A percentile compares a stretch with the other conserved stretches of the same genome.
Evolutionary conservation across 2,888 invertebrate genomes (phyloP).

Genomic region (Diloba caeruleocephala): DNA sequence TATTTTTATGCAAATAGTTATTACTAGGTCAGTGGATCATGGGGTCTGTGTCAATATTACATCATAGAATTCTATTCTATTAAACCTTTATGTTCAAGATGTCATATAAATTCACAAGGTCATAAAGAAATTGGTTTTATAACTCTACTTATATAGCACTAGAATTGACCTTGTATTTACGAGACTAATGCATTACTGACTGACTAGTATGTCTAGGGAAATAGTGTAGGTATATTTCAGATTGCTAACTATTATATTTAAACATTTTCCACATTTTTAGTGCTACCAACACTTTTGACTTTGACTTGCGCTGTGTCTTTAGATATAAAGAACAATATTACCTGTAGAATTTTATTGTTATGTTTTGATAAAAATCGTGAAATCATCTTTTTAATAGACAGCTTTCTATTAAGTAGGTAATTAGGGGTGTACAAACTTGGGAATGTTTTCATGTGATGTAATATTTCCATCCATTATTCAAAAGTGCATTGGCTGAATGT

Average conservation of each 20-base stretch:
- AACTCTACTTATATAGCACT: slow-evolving; percentile 21
- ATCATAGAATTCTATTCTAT: slow-evolving; percentile 22
- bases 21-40: slow-evolving; percentile 30
- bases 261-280: too few relatives aligned
- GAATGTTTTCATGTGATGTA: too few relatives aligned
- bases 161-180: slow-evolving; percentile 41
- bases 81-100: background rate
- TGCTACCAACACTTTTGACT: too few relatives aligned
- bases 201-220: slow-evolving; percentile 10
- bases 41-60: slow-evolving; percentile 30
- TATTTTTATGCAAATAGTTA: slow-evolving; percentile 10
- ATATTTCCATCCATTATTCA: too few relatives aligned
- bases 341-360: too few relatives aligned
- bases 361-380: too few relatives aligned
- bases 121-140: slow-evolving; percentile 3
- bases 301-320: too few relatives aligned
- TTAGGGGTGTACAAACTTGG: too few relatives aligned
- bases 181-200: slow-evolving; percentile 40
- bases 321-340: too few relatives aligned
- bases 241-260: background rate
- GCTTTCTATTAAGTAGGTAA: too few relatives aligned
- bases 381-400: too few relatives aligned
- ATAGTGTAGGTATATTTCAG: slow-evolving; percentile 1
- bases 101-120: background rate
- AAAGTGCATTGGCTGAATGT: too few relatives aligned